Percentiles rank a stretch among this genome's conserved stretches.
These are phyloP conservation scores for Todus mexicanus DNA, from an alignment of 2,797 vertebrate genomes.

Conservation along the genomic window DNA sequence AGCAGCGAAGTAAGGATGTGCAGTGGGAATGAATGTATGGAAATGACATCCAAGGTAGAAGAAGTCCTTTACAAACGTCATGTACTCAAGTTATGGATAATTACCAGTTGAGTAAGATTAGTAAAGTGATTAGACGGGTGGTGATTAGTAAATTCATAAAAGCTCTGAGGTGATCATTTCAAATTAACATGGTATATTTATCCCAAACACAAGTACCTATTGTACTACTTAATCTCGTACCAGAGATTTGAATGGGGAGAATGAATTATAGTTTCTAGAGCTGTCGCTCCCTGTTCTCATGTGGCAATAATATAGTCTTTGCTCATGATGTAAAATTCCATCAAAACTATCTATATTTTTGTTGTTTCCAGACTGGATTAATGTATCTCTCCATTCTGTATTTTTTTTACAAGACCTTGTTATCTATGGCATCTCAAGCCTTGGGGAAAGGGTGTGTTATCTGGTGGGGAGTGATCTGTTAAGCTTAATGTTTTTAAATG, in stretches of 20 bases:
- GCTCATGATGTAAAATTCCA: not conserved
- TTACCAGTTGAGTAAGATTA: not conserved
- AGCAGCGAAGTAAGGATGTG: not conserved
- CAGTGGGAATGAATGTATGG: not conserved
- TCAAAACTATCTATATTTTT: not conserved
- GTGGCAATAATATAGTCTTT: not conserved
- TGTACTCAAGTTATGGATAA: not conserved
- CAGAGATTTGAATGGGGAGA: not conserved
- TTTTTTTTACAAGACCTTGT: not conserved
- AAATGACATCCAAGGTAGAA: not conserved
- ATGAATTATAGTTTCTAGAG: not conserved
- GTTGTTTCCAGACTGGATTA: not conserved
- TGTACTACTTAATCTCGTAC: not conserved
- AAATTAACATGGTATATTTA: not conserved
- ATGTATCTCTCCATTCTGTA: not conserved
- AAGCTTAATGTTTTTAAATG: not conserved
- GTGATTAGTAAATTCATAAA: not conserved
- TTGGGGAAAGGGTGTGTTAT: not conserved
- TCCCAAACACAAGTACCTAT: not conserved
- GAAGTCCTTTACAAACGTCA: not conserved
- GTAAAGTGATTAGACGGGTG: not conserved
- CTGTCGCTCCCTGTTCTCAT: not conserved
- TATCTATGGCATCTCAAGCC: not conserved
- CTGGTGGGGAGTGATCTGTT: not conserved
- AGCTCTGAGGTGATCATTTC: not conserved